Evolutionary conservation across 2,888 invertebrate species (phyloP).

Genomic region (Periphyllus acericola): DNA sequence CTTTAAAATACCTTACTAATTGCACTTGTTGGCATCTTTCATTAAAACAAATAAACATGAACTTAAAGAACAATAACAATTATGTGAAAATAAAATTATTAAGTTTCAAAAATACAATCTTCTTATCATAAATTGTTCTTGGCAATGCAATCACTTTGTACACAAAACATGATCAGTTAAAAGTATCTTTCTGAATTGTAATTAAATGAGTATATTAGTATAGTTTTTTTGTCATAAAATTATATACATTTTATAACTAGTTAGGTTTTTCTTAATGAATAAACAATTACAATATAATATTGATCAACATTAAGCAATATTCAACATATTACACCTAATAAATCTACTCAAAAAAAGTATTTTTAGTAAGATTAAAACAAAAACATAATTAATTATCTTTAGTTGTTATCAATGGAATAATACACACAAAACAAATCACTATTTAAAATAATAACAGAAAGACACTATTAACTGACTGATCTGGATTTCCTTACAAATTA

Average conservation of each 20-base stretch:
- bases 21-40: too few relatives aligned
- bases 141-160: conserved; percentile 31
- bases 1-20: too few relatives aligned
- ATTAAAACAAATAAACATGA: too few relatives aligned
- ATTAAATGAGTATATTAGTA: neutral
- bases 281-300: conserved; percentile 11
- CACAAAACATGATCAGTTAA: conserved; percentile 29
- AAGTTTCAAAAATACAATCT: conserved; percentile 6
- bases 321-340: neutral
- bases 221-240: neutral
- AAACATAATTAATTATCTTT: neutral
- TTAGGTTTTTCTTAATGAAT: conserved; percentile 3
- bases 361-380: neutral
- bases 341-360: neutral
- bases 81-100: neutral
- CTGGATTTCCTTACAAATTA: neutral
- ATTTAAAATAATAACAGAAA: neutral
- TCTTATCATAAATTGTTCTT: neutral
- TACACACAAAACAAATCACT: neutral
- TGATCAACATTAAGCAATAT: neutral
- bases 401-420: neutral
- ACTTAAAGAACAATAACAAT: neutral
- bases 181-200: conserved; percentile 5
- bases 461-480: neutral
- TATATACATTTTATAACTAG: neutral